A percentile compares a stretch with the other conserved stretches of the same genome.
Evolutionary conservation across 2,113 vertebrate species (phyloP).

Genomic region (Ageneiosus marmoratus): DNA sequence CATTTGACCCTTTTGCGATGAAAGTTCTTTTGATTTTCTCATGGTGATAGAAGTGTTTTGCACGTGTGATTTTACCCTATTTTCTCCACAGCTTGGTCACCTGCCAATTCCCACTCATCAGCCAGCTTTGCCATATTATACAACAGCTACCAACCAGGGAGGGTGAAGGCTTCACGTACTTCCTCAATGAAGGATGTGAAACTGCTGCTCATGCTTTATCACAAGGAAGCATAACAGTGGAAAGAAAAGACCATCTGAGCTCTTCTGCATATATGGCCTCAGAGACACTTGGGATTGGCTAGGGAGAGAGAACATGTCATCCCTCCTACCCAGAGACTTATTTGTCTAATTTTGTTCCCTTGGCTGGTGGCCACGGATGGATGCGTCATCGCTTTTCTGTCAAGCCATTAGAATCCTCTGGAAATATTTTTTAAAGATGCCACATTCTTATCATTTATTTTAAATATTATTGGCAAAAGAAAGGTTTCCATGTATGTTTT

Average conservation of each 20-base stretch:
- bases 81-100: not conserved
- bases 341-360: no score
- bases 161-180: not conserved
- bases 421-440: not conserved
- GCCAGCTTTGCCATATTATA: not conserved
- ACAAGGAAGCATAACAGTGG: not conserved
- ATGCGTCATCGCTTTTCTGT: not conserved
- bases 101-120: not conserved
- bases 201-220: not conserved
- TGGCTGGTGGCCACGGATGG: not conserved
- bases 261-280: not conserved
- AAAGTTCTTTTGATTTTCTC: not conserved
- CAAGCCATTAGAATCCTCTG: no score
- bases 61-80: not conserved
- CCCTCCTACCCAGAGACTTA: not conserved
- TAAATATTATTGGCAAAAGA: not conserved
- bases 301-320: not conserved
- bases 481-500: not conserved
- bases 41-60: not conserved
- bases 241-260: not conserved
- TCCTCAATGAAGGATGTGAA: not conserved
- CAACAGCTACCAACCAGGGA: not conserved
- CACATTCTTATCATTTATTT: not conserved
- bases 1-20: not conserved
- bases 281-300: not conserved